These are phyloP conservation scores for Chanos chanos DNA, from an alignment of 2,797 vertebrate species.

Conservation along the genomic window DNA sequence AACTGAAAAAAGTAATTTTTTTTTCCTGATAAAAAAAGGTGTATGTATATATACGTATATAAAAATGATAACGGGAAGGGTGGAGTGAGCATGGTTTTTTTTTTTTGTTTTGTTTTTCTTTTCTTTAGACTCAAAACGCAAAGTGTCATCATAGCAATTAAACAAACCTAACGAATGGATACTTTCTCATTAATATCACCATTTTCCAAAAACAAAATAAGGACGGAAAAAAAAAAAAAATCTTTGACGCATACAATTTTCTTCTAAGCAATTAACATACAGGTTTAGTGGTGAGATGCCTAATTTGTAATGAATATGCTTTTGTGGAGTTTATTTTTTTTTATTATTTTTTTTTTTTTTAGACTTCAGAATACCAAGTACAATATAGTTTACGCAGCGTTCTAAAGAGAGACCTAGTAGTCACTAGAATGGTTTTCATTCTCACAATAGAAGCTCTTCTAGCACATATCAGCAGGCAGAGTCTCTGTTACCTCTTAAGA, in stretches of 20 bases:
- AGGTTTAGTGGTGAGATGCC: conserved; percentile 85
- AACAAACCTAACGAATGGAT: conserved; percentile 75
- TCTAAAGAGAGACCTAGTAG: conserved; percentile 92
- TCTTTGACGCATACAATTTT: conserved; percentile 82
- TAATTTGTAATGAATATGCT: conserved; percentile 81
- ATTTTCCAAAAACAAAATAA: conserved; percentile 72
- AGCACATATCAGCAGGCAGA: conserved; percentile 93
- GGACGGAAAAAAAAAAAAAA: conserved; percentile 75
- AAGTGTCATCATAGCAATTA: conserved; percentile 74
- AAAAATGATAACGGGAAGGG: conserved; percentile 59
- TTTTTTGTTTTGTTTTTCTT: background rate
- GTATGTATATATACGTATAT: conserved; percentile 72
- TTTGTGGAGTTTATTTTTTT: conserved; percentile 63
- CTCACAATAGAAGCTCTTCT: conserved; percentile 90
- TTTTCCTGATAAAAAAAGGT: conserved; percentile 41
- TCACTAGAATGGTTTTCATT: conserved; percentile 79
- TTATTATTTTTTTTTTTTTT: conserved; percentile 71
- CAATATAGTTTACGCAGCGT: conserved; percentile 93
- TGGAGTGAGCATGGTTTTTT: conserved; percentile 37
- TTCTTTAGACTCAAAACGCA: conserved; percentile 38
- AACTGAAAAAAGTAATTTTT: conserved; percentile 62
- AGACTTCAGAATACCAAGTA: conserved; percentile 90
- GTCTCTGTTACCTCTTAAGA: conserved; percentile 85
- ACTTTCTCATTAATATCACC: conserved; percentile 76
- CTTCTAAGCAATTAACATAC: conserved; percentile 87